Evolutionary conservation across 2,797 vertebrate genomes (phyloP).

Genomic region (Sebastes minor): DNA sequence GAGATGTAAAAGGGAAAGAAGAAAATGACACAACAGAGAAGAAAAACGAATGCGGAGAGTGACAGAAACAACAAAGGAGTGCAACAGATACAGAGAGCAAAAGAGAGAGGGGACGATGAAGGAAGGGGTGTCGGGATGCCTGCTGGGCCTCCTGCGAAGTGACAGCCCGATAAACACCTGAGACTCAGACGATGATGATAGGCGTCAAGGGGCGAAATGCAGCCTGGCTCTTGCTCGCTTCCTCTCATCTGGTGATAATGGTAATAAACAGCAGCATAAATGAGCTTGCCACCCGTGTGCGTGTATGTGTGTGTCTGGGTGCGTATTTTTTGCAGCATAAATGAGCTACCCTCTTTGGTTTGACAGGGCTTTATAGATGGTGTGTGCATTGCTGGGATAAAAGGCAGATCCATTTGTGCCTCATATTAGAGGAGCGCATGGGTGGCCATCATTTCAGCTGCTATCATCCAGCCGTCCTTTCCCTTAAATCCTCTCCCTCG

Average conservation of each 20-base stretch:
- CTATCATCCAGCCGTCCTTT: constrained; percentile 11
- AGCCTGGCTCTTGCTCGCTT: constrained; percentile 40
- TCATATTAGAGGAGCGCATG: constrained; percentile 51
- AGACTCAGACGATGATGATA: constrained; percentile 66
- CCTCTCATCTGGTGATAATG: constrained; percentile 64
- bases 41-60: constrained; percentile 24
- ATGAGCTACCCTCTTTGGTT: constrained; percentile 56
- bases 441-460: constrained; percentile 51
- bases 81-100: constrained; percentile 2
- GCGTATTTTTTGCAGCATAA: constrained; percentile 46
- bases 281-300: constrained; percentile 41
- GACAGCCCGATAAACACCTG: constrained; percentile 75
- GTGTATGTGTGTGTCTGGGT: constrained; percentile 11
- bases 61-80: constrained; percentile 29
- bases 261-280: constrained; percentile 74
- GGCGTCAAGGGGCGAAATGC: constrained; percentile 52
- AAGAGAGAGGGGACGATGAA: constrained; percentile 1
- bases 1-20: background rate
- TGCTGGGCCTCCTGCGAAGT: constrained; percentile 58
- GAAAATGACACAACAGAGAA: background rate
- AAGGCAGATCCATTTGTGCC: constrained; percentile 66
- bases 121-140: constrained; percentile 21
- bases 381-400: constrained; percentile 57
- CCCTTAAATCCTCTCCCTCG: background rate
- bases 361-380: constrained; percentile 65